A percentile compares a stretch with the other conserved stretches of the same genome.
Conservation (phyloP, 2,113 vertebrate genomes). For the Clarias batrachus region DNA sequence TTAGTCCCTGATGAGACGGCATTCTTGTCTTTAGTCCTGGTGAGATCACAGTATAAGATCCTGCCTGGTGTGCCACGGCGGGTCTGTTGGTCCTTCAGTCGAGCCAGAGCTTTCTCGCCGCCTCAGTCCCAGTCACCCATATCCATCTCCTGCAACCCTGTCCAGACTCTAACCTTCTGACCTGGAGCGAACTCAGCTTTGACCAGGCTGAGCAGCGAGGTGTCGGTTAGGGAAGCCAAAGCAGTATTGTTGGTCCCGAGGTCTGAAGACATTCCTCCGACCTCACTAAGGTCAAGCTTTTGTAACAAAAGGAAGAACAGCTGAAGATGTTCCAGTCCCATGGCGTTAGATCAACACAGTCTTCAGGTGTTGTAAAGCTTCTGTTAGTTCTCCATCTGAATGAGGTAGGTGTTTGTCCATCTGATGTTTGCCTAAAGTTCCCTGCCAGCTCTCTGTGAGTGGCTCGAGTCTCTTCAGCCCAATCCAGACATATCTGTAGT, state of each 20-base stretch:
- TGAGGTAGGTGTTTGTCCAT: constrained; percentile 10
- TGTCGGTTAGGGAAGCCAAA: constrained; percentile 2
- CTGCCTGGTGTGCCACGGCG: neutral
- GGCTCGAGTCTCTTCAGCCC: constrained; percentile 4
- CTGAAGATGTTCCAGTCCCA: rapidly evolving
- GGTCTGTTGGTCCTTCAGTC: neutral
- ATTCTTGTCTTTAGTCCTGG: neutral
- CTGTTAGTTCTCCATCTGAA: neutral
- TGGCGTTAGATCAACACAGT: neutral
- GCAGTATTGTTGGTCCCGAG: constrained; percentile 21
- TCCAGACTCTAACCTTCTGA: constrained; percentile 32
- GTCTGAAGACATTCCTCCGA: constrained; percentile 30
- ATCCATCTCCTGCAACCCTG: constrained; percentile 35
- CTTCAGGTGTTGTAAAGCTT: neutral
- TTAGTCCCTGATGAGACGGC: too few species aligned
- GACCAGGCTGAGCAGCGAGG: neutral
- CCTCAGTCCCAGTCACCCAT: neutral
- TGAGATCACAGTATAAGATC: neutral
- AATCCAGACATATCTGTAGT: neutral
- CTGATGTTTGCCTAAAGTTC: neutral
- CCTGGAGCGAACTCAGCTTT: neutral
- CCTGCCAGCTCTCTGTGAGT: neutral
- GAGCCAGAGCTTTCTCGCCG: neutral
- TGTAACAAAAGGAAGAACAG: constrained; percentile 18
- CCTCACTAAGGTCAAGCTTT: constrained; percentile 7